A percentile compares a stretch with the other conserved stretches of the same genome.
Conservation (phyloP, 2,113 vertebrate species). For the Osmerus mordax region DNA sequence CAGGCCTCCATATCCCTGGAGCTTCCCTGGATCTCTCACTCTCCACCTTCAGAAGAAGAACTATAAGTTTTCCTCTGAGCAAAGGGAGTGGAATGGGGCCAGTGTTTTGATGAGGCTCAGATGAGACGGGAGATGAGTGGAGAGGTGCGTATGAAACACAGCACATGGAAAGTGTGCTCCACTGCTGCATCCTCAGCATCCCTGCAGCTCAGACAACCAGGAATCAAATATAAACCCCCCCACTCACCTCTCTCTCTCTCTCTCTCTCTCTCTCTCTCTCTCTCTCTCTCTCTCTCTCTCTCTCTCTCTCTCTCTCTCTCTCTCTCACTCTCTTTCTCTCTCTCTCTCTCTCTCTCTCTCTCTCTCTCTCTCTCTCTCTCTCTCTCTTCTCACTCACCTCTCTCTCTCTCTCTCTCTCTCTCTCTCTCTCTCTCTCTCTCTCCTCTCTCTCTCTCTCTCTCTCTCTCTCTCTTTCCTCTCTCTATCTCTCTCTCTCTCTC, state of each 20-base stretch:
- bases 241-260: conserved; percentile 1
- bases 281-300: too few relatives aligned
- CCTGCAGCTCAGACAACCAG: background rate
- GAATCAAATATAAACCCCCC: background rate
- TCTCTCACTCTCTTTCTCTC: background rate
- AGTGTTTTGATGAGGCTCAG: background rate
- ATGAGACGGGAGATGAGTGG: background rate
- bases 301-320: too few relatives aligned
- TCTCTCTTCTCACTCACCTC: background rate
- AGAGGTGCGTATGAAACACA: background rate
- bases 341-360: too few relatives aligned
- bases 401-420: background rate
- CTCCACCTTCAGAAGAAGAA: too few relatives aligned
- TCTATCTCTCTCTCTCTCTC: conserved; percentile 1
- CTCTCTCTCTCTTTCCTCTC: too few relatives aligned
- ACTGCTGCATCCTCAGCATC: background rate
- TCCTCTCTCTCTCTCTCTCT: conserved; percentile 9
- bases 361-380: too few relatives aligned
- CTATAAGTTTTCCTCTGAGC: too few relatives aligned
- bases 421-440: conserved; percentile 25
- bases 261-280: too few relatives aligned
- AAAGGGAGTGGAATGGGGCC: conserved; percentile 16
- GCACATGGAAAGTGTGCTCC: background rate
- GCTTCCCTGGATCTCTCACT: too few relatives aligned
- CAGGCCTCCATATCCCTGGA: too few relatives aligned